Evolutionary conservation across 1,140 invertebrate species (phyloP), one percentile per base, ranked within the genome.

Genomic region (Coenobita brevimanus): DNA sequence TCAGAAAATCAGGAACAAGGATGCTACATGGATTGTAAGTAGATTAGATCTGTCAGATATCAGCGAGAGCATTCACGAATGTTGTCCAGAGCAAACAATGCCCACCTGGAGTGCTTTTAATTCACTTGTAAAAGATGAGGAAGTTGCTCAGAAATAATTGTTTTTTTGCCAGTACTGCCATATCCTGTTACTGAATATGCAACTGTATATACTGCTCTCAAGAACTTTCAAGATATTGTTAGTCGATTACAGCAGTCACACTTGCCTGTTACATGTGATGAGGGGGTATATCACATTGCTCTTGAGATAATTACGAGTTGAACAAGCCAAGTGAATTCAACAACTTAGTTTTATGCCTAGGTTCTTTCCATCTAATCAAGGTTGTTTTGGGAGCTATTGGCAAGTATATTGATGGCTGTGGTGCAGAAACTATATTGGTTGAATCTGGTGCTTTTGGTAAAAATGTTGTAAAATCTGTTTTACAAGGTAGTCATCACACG

Each of bases 391-490:
- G 46, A 46, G 41, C 36, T 41, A 78, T 78, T 54, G 46, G 75
- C 75, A 78, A 78, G 41, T 78, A 30, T n/a, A 30, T 78, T 78
- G 38, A 17, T 43, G 75, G 75, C 41, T 43, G 75, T 50, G 75
- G 75, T 21, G 75, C 75, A 30, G 76, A 79, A 3, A 33, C 54
- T 46, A 79, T 36, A 21, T 57, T 41, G 50, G 10, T 79, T 13
- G 43, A 79, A 30, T 41, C 76, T 13, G 76, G 76, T 79, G 76
- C 54, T 46, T 79, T 79, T 79, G 43, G 76, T 79, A 57, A 24
- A 27, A 46, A 54, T n/a, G 54, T 60, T 79, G 76, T 54, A 79
- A 79, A 60, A 24, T 79, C 76, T 79, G 54, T 79, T 79, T n/a
- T 24, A n/a, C 46, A 50, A 10, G 76, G 54, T 79, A n/a, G 76